Evolutionary conservation across 2,113 vertebrate species (phyloP).

Genomic region (Sialia sialis): DNA sequence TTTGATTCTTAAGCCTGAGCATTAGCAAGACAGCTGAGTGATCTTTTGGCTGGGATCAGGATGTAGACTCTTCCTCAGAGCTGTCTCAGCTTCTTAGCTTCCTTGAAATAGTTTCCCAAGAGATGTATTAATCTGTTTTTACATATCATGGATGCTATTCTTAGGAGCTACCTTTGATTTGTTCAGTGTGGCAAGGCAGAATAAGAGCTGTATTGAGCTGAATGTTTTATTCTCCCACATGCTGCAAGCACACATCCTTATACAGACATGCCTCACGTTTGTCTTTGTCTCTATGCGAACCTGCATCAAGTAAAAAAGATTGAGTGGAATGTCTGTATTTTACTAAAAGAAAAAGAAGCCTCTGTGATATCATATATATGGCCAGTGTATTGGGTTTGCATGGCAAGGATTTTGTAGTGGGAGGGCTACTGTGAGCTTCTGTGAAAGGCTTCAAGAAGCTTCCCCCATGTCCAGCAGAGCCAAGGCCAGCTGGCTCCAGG

Average conservation of each 20-base stretch:
- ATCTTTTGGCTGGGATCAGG: neutral
- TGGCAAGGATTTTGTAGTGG: neutral
- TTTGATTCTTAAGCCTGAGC: neutral
- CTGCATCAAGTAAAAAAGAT: neutral
- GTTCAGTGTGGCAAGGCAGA: neutral
- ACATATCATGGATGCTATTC: neutral
- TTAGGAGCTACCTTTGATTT: neutral
- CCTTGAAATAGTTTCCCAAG: neutral
- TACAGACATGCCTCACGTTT: neutral
- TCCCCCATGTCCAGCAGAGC: neutral
- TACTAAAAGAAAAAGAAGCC: neutral
- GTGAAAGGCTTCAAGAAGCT: neutral
- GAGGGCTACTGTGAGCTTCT: neutral
- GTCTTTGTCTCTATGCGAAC: neutral
- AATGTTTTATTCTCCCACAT: neutral
- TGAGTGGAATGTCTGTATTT: neutral
- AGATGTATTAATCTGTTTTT: neutral
- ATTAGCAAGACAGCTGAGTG: neutral
- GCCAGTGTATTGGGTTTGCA: neutral
- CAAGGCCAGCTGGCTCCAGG: neutral
- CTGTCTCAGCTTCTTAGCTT: neutral
- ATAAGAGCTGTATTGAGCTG: neutral
- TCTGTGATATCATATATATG: neutral
- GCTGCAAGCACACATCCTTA: fast-evolving
- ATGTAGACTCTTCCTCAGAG: neutral